Evolutionary conservation across 2,113 vertebrate genomes (phyloP), one percentile per base, ranked within the genome.

Genomic region (Salvelinus sp.): DNA sequence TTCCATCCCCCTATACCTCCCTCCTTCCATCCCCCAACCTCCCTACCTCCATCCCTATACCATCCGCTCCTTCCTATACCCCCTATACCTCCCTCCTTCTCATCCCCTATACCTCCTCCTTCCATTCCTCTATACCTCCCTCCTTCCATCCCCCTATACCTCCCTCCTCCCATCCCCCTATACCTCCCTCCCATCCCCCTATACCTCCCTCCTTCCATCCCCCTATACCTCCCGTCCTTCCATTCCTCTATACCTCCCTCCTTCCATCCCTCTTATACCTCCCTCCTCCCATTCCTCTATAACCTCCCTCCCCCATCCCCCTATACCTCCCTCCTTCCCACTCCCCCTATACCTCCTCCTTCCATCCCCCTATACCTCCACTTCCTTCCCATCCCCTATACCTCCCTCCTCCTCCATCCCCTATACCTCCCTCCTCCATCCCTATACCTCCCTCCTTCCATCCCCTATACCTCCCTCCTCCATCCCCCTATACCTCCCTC

Each of bases 181-280:
- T 54, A 5, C 3, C 14, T 84, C 77, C 67, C 73, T 70, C 1
- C 30, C 4, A 30, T 33, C 79, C 79, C 84, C 72, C 30, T 33
- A 33, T 33, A 0, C 30, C 30, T 33, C 16, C 5, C 5, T 33
- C 2, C 27, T 27, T 2, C 27, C 27, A 27, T 27, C 27, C 27
- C 27, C 27, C 0, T 27, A 27, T 27, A 27, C 25, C 25, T 27
- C 1, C 25, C 25, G 1, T 27, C 25, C 25, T 27, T 1, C 25
- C 25, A 54, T 10, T 3, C 13, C 50, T 2, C 0, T 54, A 18
- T 54, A 54, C 10, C 50, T 54, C 50, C 10, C 14, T n/a, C 16
- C 27, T 3, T 3, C 27, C 27, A 27, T 27, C 27, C 75, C 54
- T 58, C 60, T 1, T 23, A 10, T 50, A 70, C 44, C 33, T 30